phyloP scores from a whole-genome alignment of 2,113 vertebrate genomes.

The Sinocyclocheilus maitianheensis region DNA sequence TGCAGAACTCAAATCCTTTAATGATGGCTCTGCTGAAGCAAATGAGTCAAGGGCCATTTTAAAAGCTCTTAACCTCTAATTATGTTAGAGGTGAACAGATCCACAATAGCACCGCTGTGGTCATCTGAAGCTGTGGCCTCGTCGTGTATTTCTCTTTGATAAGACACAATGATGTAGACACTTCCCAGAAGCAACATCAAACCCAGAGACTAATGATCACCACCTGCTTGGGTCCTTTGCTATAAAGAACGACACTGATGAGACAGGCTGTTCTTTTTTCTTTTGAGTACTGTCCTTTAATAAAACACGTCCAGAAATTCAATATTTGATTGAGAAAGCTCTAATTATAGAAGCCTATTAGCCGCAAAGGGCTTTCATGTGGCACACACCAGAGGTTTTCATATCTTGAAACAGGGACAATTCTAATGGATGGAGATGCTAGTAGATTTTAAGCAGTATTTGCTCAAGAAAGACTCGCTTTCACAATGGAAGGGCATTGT shows the following conservation, averaged over 20 bases:
- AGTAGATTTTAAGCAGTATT: no score
- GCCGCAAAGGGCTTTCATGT: background rate
- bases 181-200: conserved; percentile 3
- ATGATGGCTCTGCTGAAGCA: no score
- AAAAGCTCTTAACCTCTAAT: no score
- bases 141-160: conserved; percentile 7
- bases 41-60: no score
- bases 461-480: background rate
- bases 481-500: background rate
- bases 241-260: background rate
- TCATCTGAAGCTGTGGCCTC: background rate
- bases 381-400: background rate
- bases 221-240: background rate
- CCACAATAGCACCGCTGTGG: background rate
- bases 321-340: background rate
- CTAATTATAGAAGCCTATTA: background rate
- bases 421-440: no score
- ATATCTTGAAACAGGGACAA: background rate
- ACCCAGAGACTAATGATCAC: background rate
- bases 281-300: background rate
- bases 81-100: conserved; percentile 28
- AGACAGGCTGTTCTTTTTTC: background rate
- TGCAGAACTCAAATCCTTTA: no score
- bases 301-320: background rate
- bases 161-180: conserved; percentile 4